phyloP scores from a whole-genome alignment of 2,797 vertebrate genomes.

The Sarcophilus harrisii region DNA sequence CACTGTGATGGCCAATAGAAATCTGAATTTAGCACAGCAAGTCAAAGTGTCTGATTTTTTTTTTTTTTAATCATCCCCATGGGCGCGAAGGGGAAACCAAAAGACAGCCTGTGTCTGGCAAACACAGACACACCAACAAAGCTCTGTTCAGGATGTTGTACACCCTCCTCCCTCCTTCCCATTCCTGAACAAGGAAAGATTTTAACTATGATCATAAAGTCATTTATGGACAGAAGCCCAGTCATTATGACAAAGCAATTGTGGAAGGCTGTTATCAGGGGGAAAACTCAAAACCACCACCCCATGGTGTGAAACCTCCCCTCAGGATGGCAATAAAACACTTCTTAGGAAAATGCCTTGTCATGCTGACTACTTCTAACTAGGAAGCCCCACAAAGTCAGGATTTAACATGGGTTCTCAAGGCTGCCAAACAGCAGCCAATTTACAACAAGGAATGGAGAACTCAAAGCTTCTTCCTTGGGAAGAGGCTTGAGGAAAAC shows the following conservation, averaged over 20 bases:
- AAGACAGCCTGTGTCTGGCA: not conserved
- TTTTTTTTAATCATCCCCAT: not conserved
- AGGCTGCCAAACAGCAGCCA: not conserved
- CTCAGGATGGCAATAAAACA: not conserved
- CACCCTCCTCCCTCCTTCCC: not conserved
- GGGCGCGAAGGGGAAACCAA: not conserved
- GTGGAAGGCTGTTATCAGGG: not conserved
- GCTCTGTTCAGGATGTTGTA: not conserved
- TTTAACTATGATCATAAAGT: not conserved
- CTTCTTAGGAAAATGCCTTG: not conserved
- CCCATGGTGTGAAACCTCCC: not conserved
- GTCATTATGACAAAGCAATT: not conserved
- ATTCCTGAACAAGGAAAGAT: not conserved
- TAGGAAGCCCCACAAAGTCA: not conserved
- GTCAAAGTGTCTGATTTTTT: not conserved
- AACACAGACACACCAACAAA: not conserved
- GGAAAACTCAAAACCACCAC: not conserved
- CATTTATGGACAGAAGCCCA: not conserved
- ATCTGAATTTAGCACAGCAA: not conserved
- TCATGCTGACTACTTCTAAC: not conserved
- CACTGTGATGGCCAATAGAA: not conserved
- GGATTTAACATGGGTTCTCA: not conserved
- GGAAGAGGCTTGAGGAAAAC: not conserved
- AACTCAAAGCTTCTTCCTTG: not conserved
- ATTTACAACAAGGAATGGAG: not conserved